phyloP scores from a whole-genome alignment of 2,888 invertebrate species.

The Augochlorella aurata region DNA sequence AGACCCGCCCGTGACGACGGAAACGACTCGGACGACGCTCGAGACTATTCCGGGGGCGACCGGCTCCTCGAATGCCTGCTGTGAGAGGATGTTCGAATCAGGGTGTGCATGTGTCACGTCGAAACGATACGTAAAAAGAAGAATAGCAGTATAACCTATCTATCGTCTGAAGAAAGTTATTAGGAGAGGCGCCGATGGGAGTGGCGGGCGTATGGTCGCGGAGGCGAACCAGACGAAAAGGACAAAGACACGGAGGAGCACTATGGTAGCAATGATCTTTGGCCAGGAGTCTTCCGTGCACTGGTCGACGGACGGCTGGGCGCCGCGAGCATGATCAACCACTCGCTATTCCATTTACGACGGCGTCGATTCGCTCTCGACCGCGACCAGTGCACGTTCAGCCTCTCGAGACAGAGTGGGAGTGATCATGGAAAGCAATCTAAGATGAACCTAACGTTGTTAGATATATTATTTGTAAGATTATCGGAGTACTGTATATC shows the following conservation, averaged over 20 bases:
- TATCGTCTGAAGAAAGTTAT: slow-evolving; percentile 72
- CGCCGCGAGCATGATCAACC: background rate
- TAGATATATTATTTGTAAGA: slow-evolving; percentile 81
- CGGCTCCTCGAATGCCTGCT: background rate
- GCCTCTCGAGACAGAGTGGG: slow-evolving; percentile 70
- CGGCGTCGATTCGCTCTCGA: background rate
- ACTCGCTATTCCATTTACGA: background rate
- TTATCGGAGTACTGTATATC: slow-evolving; percentile 77
- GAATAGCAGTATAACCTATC: slow-evolving; percentile 61
- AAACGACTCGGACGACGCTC: slow-evolving; percentile 3
- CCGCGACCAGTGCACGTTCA: slow-evolving; percentile 65
- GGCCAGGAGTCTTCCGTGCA: slow-evolving; percentile 65
- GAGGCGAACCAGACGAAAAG: slow-evolving; percentile 37
- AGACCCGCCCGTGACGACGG: background rate
- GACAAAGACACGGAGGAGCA: slow-evolving; percentile 49
- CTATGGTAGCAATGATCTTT: slow-evolving; percentile 72
- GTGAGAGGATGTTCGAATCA: slow-evolving; percentile 7
- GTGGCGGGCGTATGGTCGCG: slow-evolving; percentile 61
- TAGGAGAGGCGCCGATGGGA: slow-evolving; percentile 40
- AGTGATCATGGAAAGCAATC: slow-evolving; percentile 81
- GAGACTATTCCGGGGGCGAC: slow-evolving; percentile 20
- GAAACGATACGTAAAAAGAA: slow-evolving; percentile 60
- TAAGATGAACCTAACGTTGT: slow-evolving; percentile 79
- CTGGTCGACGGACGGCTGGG: slow-evolving; percentile 46
- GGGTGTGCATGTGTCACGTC: slow-evolving; percentile 28